phyloP scores from a whole-genome alignment of 2,797 vertebrate species.

The Sebastes itinus region DNA sequence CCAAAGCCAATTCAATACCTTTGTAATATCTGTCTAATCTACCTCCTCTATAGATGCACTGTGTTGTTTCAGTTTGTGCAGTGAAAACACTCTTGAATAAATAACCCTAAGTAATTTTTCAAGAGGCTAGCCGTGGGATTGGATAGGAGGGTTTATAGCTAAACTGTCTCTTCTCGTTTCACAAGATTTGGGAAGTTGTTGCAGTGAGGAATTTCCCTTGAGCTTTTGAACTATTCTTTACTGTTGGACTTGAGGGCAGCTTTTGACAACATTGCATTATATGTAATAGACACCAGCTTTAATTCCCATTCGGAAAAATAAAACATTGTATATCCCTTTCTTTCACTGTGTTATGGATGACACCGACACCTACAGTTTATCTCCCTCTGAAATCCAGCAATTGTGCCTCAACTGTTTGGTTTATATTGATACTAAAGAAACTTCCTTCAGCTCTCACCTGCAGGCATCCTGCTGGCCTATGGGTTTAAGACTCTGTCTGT shows the following conservation, averaged over 20 bases:
- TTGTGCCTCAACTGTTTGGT: not conserved
- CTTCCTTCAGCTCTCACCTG: not conserved
- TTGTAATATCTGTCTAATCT: conserved; percentile 6
- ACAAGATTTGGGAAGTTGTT: not conserved
- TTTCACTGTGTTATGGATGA: not conserved
- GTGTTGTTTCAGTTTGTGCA: not conserved
- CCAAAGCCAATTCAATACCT: not conserved
- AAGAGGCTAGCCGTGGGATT: not conserved
- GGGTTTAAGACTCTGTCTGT: not conserved
- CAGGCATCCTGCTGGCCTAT: too few relatives aligned
- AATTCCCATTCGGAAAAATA: not conserved
- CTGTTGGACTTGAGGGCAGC: not conserved
- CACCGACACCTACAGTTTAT: not conserved
- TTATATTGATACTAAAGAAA: not conserved
- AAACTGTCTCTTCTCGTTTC: not conserved
- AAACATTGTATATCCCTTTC: not conserved
- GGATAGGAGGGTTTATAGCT: not conserved
- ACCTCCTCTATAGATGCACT: not conserved
- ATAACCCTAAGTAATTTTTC: not conserved
- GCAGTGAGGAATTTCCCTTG: conserved; percentile 12
- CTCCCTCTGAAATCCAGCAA: not conserved
- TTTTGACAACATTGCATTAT: not conserved
- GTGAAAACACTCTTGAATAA: not conserved
- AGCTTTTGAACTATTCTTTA: not conserved
- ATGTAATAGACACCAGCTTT: not conserved